These are phyloP conservation scores for Nesogale talazaci DNA, from an alignment of 2,113 vertebrate genomes.

Conservation along the genomic window DNA sequence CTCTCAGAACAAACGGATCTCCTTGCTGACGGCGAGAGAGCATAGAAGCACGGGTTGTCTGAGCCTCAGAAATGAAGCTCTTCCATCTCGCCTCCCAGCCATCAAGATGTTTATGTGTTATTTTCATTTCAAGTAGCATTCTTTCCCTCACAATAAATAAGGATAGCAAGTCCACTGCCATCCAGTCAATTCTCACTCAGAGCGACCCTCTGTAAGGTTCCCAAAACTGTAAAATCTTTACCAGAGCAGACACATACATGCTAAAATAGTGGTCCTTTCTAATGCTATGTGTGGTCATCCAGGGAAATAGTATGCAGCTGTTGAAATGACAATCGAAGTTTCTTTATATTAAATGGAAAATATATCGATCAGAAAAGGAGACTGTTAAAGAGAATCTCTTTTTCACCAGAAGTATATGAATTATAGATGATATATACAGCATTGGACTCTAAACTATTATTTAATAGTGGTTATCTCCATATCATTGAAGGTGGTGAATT, in stretches of 20 bases:
- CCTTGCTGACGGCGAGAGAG: slow-evolving; percentile 3
- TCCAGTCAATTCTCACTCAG: too few species aligned
- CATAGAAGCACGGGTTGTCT: not conserved
- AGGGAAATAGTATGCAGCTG: not conserved
- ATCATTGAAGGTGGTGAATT: not conserved
- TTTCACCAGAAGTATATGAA: not conserved
- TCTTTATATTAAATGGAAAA: slow-evolving; percentile 15
- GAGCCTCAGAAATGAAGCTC: not conserved
- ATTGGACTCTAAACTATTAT: not conserved
- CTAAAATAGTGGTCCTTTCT: not conserved
- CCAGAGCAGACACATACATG: too few species aligned
- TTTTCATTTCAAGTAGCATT: slow-evolving; percentile 35
- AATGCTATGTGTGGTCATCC: not conserved
- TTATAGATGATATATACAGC: not conserved
- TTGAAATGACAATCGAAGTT: not conserved
- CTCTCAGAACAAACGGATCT: slow-evolving; percentile 36
- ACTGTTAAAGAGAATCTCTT: not conserved
- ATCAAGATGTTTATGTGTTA: not conserved
- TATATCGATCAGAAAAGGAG: slow-evolving; percentile 2
- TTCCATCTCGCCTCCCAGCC: not conserved
- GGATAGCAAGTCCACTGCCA: not conserved
- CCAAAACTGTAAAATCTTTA: too few species aligned
- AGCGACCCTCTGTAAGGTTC: too few species aligned
- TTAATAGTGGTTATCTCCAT: not conserved
- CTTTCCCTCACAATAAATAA: slow-evolving; percentile 3